A percentile compares a stretch with the other conserved stretches of the same genome.
phyloP scores from a whole-genome alignment of 2,888 invertebrate genomes.

The Cerceris rybyensis region DNA sequence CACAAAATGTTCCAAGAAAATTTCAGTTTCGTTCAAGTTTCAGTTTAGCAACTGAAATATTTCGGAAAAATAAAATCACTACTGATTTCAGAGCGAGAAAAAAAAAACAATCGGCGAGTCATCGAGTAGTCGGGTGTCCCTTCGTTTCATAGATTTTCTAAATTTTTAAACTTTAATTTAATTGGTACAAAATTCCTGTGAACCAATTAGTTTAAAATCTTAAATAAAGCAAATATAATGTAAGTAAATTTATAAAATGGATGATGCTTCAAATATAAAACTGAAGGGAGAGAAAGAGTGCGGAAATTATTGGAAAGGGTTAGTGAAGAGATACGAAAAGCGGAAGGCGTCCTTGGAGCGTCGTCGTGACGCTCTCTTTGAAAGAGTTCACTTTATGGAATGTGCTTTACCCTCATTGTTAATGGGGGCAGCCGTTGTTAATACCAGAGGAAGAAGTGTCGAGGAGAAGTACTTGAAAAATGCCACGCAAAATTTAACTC shows the following conservation, averaged over 20 bases:
- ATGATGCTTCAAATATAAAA: neutral
- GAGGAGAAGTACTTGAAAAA: slow-evolving; percentile 8
- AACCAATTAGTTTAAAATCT: too few species aligned
- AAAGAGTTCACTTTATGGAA: slow-evolving; percentile 72
- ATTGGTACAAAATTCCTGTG: too few species aligned
- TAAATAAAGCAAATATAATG: neutral
- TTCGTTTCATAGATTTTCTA: too few species aligned
- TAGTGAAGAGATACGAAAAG: slow-evolving; percentile 69
- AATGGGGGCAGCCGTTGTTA: slow-evolving; percentile 56
- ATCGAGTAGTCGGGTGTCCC: too few species aligned
- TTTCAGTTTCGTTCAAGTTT: too few species aligned
- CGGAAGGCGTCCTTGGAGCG: slow-evolving; percentile 69
- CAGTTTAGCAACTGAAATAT: too few species aligned
- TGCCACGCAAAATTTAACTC: neutral
- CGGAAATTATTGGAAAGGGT: slow-evolving; percentile 68
- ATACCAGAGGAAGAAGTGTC: slow-evolving; percentile 2
- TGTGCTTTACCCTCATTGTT: slow-evolving; percentile 71
- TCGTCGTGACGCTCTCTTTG: slow-evolving; percentile 65
- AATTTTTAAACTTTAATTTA: too few species aligned
- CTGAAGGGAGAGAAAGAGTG: slow-evolving; percentile 28
- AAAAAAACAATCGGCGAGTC: too few species aligned
- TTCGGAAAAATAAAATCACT: too few species aligned
- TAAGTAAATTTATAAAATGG: neutral
- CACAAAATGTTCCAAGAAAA: too few species aligned
- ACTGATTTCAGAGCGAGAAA: too few species aligned